These are phyloP conservation scores for Ovibos moschatus DNA, from an alignment of 2,113 vertebrate species.

Conservation along the genomic window DNA sequence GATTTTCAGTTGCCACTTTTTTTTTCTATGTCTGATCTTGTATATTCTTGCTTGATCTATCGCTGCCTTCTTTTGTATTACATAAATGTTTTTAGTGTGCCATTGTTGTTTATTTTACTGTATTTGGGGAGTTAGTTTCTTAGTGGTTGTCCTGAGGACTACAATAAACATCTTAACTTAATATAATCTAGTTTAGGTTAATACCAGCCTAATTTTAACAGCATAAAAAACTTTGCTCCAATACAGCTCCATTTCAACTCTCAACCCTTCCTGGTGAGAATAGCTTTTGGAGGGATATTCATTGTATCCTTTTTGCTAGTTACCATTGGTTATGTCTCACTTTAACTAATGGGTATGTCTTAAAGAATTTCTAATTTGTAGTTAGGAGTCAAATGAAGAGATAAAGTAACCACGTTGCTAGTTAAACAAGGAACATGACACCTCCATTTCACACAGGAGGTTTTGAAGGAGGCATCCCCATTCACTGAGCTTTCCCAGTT, in stretches of 20 bases:
- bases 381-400: constrained; percentile 8
- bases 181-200: background rate
- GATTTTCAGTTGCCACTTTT: background rate
- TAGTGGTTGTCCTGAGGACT: background rate
- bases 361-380: constrained; percentile 1
- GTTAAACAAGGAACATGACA: background rate
- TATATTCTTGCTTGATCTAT: background rate
- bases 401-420: background rate
- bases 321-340: background rate
- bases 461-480: background rate
- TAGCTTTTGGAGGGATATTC: background rate
- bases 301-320: background rate
- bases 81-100: background rate
- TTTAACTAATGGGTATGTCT: background rate
- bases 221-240: background rate
- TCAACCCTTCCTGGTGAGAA: background rate
- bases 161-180: background rate
- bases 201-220: background rate
- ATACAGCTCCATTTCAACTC: background rate
- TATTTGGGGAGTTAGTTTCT: background rate
- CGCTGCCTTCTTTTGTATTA: background rate
- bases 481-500: constrained; percentile 34
- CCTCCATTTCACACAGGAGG: background rate
- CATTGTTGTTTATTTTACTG: background rate
- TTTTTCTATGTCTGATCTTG: background rate